Conservation (phyloP, 2,113 vertebrate species). For the Lonchura striata region DNA sequence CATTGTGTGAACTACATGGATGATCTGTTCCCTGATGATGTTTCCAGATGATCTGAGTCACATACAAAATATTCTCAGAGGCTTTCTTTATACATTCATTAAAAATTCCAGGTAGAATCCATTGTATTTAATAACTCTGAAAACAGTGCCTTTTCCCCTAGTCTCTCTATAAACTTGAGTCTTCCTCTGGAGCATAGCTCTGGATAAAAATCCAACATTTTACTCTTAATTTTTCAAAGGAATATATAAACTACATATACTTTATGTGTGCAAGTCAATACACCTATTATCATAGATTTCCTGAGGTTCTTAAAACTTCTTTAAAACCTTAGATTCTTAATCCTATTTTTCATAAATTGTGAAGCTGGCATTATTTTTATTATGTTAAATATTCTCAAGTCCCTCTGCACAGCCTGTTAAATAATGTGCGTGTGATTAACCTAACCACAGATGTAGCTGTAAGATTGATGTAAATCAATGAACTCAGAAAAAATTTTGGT, state of each 20-base stretch:
- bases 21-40: constrained; percentile 41
- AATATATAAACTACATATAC: neutral
- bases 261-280: neutral
- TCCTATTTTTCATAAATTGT: neutral
- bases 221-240: neutral
- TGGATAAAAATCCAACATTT: neutral
- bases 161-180: neutral
- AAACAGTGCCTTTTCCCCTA: neutral
- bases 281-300: neutral
- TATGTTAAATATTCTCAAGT: neutral
- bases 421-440: neutral
- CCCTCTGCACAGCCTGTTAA: neutral
- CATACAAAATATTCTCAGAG: constrained; percentile 1
- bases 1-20: constrained; percentile 35
- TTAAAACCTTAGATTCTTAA: neutral
- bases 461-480: neutral
- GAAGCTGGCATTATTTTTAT: neutral
- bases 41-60: constrained; percentile 32
- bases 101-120: neutral
- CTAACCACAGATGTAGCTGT: neutral
- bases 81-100: constrained; percentile 1
- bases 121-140: neutral
- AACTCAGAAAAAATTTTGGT: neutral
- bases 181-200: neutral
- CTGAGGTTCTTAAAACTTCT: neutral